Evolutionary conservation across 2,888 invertebrate genomes (phyloP).

Genomic region (Heteromurus nitidus): DNA sequence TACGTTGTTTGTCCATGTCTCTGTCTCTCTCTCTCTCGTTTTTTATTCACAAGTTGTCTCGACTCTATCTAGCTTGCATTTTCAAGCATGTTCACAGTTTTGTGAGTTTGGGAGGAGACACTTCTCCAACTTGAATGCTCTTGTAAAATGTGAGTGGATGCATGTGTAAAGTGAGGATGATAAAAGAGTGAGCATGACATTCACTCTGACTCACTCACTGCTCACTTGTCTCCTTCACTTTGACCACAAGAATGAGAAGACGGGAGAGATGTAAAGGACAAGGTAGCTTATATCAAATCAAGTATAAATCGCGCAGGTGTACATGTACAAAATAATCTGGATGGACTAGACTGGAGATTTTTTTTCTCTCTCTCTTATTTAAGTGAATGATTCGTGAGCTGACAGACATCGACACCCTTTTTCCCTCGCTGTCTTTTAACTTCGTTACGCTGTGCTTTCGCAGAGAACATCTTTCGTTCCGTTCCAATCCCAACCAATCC

Average conservation of each 20-base stretch:
- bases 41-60: slow-evolving; percentile 61
- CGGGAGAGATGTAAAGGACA: slow-evolving; percentile 23
- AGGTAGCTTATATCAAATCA: slow-evolving; percentile 3
- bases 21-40: not conserved
- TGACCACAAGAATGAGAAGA: slow-evolving; percentile 17
- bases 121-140: no score
- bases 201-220: slow-evolving; percentile 54
- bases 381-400: slow-evolving; percentile 59
- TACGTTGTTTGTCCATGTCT: slow-evolving; percentile 61
- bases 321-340: slow-evolving; percentile 23
- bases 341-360: slow-evolving; percentile 3
- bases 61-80: slow-evolving; percentile 54
- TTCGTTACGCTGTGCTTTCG: slow-evolving; percentile 65
- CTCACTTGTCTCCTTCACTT: slow-evolving; percentile 53
- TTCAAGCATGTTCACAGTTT: slow-evolving; percentile 34
- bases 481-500: no score
- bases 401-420: slow-evolving; percentile 63
- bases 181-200: slow-evolving; percentile 46
- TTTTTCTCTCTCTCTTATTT: no score
- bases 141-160: slow-evolving; percentile 30
- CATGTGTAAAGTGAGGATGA: slow-evolving; percentile 24
- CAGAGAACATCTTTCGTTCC: no score
- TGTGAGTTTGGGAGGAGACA: slow-evolving; percentile 50
- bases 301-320: slow-evolving; percentile 16
- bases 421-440: slow-evolving; percentile 47